These are phyloP conservation scores for Tanaodytes sp. DNA, from an alignment of 2,888 invertebrate species.

Conservation along the genomic window DNA sequence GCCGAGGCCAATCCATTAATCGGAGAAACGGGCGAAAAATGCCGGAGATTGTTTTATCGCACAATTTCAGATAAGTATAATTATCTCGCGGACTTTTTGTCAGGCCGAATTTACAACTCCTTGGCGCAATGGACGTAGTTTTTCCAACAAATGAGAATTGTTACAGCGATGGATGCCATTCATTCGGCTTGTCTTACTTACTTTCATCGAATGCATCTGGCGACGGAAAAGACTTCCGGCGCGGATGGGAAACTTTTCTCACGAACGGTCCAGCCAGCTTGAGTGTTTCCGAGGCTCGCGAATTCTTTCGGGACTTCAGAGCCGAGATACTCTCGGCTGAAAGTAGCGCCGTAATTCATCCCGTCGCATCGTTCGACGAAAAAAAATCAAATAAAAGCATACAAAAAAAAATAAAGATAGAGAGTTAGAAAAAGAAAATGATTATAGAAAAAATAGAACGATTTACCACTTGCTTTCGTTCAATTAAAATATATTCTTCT, in stretches of 20 bases:
- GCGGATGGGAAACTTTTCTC: constrained; percentile 43
- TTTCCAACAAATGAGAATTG: constrained; percentile 40
- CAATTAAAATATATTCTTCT: too few species aligned
- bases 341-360: constrained; percentile 41
- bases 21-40: too few species aligned
- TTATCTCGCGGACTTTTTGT: not conserved
- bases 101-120: not conserved
- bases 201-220: constrained; percentile 49
- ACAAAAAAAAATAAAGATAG: not conserved
- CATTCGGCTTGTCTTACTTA: constrained; percentile 50
- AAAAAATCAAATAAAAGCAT: not conserved
- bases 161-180: constrained; percentile 45
- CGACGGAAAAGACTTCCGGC: constrained; percentile 46
- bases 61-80: not conserved
- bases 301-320: constrained; percentile 34
- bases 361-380: constrained; percentile 9
- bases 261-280: constrained; percentile 25
- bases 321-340: constrained; percentile 14
- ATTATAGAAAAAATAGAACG: too few species aligned
- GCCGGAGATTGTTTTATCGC: too few species aligned
- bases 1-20: too few species aligned
- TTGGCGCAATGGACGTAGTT: constrained; percentile 11
- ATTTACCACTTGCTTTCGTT: too few species aligned
- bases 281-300: constrained; percentile 40
- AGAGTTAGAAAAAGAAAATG: too few species aligned